Conservation (phyloP, 1,140 invertebrate species). For the Charaxes varanes region DNA sequence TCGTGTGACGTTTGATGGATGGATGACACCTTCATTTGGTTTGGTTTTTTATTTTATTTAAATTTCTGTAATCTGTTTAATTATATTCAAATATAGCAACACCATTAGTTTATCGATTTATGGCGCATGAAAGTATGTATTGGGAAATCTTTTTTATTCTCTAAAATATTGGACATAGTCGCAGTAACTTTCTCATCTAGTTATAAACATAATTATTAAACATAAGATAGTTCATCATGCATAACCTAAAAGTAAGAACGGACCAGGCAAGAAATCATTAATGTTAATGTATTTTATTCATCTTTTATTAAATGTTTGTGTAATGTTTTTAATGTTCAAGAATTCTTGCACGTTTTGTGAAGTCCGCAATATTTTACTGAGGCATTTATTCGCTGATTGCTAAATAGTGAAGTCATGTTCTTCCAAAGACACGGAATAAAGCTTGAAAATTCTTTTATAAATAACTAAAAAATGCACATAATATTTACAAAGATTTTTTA, state of each 20-base stretch:
- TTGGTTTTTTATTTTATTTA: too few relatives aligned
- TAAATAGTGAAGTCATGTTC: neutral
- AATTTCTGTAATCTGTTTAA: too few relatives aligned
- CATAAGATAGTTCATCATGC: slow-evolving; percentile 22
- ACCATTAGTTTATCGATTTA: too few relatives aligned
- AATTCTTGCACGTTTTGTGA: slow-evolving; percentile 4
- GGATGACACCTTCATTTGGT: too few relatives aligned
- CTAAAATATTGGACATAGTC: slow-evolving; percentile 24
- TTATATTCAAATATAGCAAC: too few relatives aligned
- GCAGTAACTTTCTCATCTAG: slow-evolving; percentile 28
- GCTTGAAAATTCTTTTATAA: neutral
- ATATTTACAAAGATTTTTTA: neutral
- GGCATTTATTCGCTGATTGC: slow-evolving; percentile 3
- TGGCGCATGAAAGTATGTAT: too few relatives aligned
- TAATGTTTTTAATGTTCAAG: slow-evolving; percentile 4
- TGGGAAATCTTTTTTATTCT: slow-evolving; percentile 6
- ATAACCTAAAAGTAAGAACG: slow-evolving; percentile 28
- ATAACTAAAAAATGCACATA: neutral
- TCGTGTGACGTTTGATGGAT: too few relatives aligned
- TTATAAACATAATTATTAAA: slow-evolving; percentile 15
- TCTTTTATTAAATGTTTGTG: slow-evolving; percentile 7
- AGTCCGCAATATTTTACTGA: slow-evolving; percentile 1
- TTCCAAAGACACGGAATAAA: too few relatives aligned
- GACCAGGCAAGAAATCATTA: slow-evolving; percentile 29
- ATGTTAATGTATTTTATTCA: slow-evolving; percentile 11